These are phyloP conservation scores for Eretmochelys imbricata DNA, from an alignment of 2,113 vertebrate genomes.

Conservation along the genomic window DNA sequence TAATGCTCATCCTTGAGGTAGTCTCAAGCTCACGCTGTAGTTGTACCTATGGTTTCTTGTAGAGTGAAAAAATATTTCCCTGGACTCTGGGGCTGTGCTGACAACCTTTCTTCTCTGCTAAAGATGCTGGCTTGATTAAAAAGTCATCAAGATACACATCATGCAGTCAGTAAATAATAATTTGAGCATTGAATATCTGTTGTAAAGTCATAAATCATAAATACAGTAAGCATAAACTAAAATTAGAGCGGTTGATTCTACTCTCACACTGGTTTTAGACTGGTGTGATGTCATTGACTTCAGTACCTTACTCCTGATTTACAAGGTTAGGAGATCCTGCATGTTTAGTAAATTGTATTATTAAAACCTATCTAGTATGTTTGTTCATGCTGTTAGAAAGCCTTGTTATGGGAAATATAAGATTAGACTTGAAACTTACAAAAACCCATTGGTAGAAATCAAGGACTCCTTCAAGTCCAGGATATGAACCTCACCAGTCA, in stretches of 20 bases:
- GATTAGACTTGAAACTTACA: background rate
- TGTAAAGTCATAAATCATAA: slow-evolving; percentile 30
- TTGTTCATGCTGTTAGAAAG: background rate
- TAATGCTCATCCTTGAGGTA: background rate
- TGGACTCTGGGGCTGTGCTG: background rate
- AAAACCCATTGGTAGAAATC: background rate
- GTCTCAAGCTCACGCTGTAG: background rate
- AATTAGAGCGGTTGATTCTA: slow-evolving; percentile 10
- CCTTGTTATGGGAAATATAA: background rate
- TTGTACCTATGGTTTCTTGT: background rate
- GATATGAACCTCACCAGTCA: background rate
- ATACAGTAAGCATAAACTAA: background rate
- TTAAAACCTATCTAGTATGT: background rate
- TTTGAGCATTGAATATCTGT: background rate
- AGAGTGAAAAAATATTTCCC: background rate
- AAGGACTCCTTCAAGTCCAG: background rate
- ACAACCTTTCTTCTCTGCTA: background rate
- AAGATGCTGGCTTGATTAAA: slow-evolving; percentile 19
- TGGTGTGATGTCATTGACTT: background rate
- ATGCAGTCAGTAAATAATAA: background rate
- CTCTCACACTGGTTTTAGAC: background rate
- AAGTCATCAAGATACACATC: background rate
- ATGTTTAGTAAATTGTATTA: background rate
- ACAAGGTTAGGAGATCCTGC: background rate
- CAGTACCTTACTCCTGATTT: background rate